Conservation (phyloP, 2,888 invertebrate species). For the Melinaea marsaeus region DNA sequence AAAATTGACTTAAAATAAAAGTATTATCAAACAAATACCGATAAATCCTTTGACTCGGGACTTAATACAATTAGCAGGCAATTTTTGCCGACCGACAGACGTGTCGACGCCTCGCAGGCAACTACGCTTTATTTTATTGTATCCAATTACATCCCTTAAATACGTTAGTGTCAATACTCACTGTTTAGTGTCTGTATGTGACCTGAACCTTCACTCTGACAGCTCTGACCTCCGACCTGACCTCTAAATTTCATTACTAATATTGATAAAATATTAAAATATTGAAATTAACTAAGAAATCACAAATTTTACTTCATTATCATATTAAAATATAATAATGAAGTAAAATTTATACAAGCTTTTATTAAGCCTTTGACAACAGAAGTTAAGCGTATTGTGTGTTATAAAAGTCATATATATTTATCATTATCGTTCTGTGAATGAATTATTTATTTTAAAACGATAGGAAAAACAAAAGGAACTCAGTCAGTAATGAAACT, state of each 20-base stretch:
- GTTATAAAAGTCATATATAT: too few species aligned
- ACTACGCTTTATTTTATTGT: not conserved
- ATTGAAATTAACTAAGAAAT: slow-evolving; percentile 3
- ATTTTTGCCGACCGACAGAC: slow-evolving; percentile 32
- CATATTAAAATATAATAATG: too few species aligned
- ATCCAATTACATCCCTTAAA: not conserved
- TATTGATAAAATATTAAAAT: not conserved
- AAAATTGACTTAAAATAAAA: slow-evolving; percentile 4
- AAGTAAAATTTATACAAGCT: too few species aligned
- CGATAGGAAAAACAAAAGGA: too few species aligned
- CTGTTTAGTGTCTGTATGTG: too few species aligned
- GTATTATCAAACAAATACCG: slow-evolving; percentile 7
- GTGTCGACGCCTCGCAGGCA: slow-evolving; percentile 29
- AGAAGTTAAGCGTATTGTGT: too few species aligned
- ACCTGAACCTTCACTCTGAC: too few species aligned
- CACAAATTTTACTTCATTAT: too few species aligned
- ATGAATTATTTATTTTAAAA: too few species aligned
- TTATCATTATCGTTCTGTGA: too few species aligned
- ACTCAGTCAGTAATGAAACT: slow-evolving; percentile 16
- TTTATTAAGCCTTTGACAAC: too few species aligned
- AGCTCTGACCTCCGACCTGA: not conserved
- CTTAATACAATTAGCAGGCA: slow-evolving; percentile 36
- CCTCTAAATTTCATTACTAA: slow-evolving; percentile 5
- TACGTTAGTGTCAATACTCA: too few species aligned
- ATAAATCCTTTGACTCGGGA: slow-evolving; percentile 21